Evolutionary conservation across 1,140 invertebrate genomes (phyloP), one percentile per base, ranked within the genome.

Genomic region (Drosophila parabipectinata): DNA sequence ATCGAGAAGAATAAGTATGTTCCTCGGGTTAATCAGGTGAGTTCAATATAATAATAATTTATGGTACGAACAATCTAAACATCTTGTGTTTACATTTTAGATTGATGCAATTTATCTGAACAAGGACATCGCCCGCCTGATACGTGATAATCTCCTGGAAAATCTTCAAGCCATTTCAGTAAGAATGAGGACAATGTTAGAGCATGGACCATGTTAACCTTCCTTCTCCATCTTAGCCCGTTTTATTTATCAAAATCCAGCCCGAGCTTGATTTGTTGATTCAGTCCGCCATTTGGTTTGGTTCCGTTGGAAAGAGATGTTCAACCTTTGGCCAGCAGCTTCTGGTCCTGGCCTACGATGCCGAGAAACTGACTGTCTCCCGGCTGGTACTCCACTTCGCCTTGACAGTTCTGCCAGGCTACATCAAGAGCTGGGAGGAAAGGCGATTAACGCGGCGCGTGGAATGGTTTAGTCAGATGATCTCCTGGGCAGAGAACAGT

Each of bases 271-370:
- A 94, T 77, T 83, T 94, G 28, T 57, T 94, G 1, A 91, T 95
- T 41, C 89, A 93, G 83, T 92, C 93, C 45, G 92, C 93, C 60
- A 93, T 95, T 66, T 94, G 94, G 90, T 93, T 93, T 79, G 93
- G 93, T 64, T 94, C 94, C 24, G 77, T 94, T 12, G 92, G 91
- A 47, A 88, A 93, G 63, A 91, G 93, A 47, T 92, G 92, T 52
- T 92, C 92, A 32, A 94, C 94, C 37, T 94, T 95, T 93, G 94
- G 94, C 0, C 94, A 95, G 64, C 93, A 94, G 59, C 92, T 95
- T 74, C 78, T 95, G 12, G 94, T 94, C 6, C 78, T 95, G 4
- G 93, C 93, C 62, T 95, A 94, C 77, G 93, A 93, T 72, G 80
- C 91, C 18, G 92, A 93, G 34, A 92, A 93, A 59, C 85, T 93